A percentile compares a stretch with the other conserved stretches of the same genome.
Evolutionary conservation across 64 coral and sea anemone species (phyloP).

Genomic region (Stylophora pistillata): DNA sequence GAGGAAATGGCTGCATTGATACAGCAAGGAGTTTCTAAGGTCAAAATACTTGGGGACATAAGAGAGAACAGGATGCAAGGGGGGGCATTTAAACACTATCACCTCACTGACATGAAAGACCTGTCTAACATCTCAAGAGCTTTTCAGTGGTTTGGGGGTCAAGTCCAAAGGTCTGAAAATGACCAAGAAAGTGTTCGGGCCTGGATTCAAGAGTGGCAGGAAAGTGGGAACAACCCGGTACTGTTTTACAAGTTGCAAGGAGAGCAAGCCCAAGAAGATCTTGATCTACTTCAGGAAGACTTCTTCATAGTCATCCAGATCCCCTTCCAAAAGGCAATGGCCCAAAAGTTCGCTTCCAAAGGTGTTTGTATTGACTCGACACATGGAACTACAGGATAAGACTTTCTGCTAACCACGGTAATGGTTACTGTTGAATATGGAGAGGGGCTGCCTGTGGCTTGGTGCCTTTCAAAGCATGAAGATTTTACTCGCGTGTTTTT

Average conservation of each 20-base stretch:
- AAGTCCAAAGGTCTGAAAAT: conserved; percentile 49
- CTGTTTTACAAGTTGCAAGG: conserved; percentile 72
- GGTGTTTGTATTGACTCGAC: conserved; percentile 51
- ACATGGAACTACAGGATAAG: conserved; percentile 69
- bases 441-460: conserved; percentile 57
- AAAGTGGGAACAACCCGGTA: conserved; percentile 44
- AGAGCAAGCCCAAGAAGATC: not conserved
- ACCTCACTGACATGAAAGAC: conserved; percentile 50
- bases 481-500: conserved; percentile 60
- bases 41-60: conserved; percentile 54
- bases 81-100: conserved; percentile 43
- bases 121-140: conserved; percentile 54
- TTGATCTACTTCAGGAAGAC: conserved; percentile 39
- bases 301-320: conserved; percentile 58
- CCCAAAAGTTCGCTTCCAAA: conserved; percentile 46
- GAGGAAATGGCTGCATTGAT: conserved; percentile 62
- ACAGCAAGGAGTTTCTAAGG: conserved; percentile 56
- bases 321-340: conserved; percentile 64
- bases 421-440: conserved; percentile 61
- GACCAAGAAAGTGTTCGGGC: conserved; percentile 56
- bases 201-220: conserved; percentile 66
- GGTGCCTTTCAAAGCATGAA: conserved; percentile 78
- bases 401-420: conserved; percentile 55
- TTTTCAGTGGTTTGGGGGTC: conserved; percentile 47
- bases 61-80: conserved; percentile 23